phyloP scores from a whole-genome alignment of 2,113 vertebrate species.

The Sylvilagus bachmani region DNA sequence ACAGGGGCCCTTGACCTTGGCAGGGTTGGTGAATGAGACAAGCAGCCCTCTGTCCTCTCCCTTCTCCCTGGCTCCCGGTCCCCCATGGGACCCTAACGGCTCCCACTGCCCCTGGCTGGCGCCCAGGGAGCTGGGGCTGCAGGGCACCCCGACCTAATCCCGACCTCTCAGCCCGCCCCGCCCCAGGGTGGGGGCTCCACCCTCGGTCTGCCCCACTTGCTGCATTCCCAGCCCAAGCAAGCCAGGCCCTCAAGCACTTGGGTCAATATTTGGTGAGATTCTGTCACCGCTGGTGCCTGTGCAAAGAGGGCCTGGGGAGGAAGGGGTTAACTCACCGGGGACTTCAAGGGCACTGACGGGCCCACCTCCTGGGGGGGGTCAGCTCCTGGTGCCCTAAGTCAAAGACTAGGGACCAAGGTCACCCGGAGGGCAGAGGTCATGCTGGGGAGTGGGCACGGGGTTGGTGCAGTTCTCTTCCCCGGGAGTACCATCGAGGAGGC shows the following conservation, averaged over 20 bases:
- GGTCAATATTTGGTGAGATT: constrained; percentile 80
- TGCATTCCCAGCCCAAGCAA: constrained; percentile 67
- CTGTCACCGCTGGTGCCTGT: not conserved
- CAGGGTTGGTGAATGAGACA: not conserved
- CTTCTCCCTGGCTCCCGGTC: not conserved
- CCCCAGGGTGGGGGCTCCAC: not conserved
- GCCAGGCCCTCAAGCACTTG: constrained; percentile 66
- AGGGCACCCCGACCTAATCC: not conserved
- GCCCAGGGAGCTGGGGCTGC: too few species aligned
- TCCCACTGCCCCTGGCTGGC: not conserved
- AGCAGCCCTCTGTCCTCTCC: not conserved
- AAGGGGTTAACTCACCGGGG: not conserved
- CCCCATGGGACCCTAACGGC: too few species aligned
- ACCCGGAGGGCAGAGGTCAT: not conserved
- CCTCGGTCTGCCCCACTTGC: not conserved
- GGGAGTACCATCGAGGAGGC: not conserved
- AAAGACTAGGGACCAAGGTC: not conserved
- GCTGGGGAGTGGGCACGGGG: not conserved
- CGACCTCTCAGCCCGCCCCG: not conserved
- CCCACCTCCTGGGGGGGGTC: not conserved
- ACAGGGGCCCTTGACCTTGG: not conserved
- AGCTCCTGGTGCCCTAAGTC: not conserved
- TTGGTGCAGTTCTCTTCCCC: not conserved
- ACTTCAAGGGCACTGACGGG: not conserved
- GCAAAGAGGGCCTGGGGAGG: not conserved